Percentiles rank a stretch among this genome's conserved stretches.
Evolutionary conservation across 2,797 vertebrate species (phyloP).

Genomic region (Chaetophractus vellerosus): DNA sequence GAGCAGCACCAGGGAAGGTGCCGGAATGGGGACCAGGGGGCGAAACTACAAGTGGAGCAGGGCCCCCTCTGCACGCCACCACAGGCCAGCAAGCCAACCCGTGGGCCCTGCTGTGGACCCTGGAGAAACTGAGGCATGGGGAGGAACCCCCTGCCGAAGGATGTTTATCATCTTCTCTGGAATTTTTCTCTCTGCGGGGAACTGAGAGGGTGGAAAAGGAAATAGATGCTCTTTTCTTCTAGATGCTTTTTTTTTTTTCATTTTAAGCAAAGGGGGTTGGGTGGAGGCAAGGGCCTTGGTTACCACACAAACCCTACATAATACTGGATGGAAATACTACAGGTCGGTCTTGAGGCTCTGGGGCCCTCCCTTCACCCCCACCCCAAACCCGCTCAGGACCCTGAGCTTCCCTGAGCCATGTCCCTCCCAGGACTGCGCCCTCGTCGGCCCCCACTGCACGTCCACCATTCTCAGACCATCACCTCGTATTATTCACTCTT

Average conservation of each 20-base stretch:
- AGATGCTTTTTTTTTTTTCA: not conserved
- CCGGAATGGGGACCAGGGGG: no score
- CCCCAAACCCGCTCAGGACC: not conserved
- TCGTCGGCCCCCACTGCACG: not conserved
- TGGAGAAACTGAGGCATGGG: not conserved
- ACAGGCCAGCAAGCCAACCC: not conserved
- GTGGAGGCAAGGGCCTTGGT: not conserved
- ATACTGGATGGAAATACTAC: not conserved
- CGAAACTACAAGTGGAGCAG: no score
- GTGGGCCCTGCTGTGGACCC: not conserved
- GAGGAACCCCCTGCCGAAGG: not conserved
- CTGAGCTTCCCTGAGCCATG: not conserved
- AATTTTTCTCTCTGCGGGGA: not conserved
- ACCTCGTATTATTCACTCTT: not conserved
- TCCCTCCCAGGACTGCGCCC: not conserved
- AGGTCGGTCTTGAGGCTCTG: not conserved
- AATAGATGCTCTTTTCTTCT: slow-evolving; percentile 42
- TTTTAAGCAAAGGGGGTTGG: not conserved
- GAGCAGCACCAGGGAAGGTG: no score
- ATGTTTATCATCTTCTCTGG: not conserved
- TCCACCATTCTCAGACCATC: not conserved
- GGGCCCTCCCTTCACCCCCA: not conserved
- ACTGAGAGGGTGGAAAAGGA: not conserved
- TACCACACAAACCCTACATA: not conserved
- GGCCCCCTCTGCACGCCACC: not conserved